Evolutionary conservation across 2,888 invertebrate species (phyloP).

Genomic region (Xanthostigma xanthostigma): DNA sequence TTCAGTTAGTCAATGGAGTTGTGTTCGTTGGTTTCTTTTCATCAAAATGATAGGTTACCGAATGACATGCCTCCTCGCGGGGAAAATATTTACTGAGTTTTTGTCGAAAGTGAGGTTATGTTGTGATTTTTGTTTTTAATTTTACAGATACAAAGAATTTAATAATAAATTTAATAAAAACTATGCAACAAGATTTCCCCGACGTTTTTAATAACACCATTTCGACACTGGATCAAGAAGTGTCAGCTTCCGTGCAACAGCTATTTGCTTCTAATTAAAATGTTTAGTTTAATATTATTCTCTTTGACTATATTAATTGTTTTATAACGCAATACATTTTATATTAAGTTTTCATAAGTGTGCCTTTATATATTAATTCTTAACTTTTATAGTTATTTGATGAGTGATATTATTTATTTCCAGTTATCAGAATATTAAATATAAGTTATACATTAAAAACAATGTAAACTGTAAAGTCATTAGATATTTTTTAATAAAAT

Average conservation of each 20-base stretch:
- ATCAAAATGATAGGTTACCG: too few relatives aligned
- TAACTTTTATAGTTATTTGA: background rate
- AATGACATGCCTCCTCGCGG: too few relatives aligned
- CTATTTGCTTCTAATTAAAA: constrained; percentile 13
- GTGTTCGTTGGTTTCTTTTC: too few relatives aligned
- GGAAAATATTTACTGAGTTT: too few relatives aligned
- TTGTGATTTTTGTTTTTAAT: constrained; percentile 3
- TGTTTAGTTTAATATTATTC: background rate
- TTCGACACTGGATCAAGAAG: constrained; percentile 26
- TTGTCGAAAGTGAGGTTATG: too few relatives aligned
- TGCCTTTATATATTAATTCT: constrained; percentile 1
- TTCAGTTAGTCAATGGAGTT: too few relatives aligned
- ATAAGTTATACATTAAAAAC: too few relatives aligned
- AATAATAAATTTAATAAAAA: constrained; percentile 37
- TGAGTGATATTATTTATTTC: background rate
- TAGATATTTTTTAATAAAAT: too few relatives aligned
- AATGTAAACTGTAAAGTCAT: too few relatives aligned
- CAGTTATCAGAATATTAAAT: background rate
- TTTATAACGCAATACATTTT: background rate
- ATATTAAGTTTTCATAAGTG: background rate
- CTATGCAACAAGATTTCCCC: constrained; percentile 38
- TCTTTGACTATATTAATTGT: constrained; percentile 1
- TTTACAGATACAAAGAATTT: constrained; percentile 32
- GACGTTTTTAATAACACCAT: constrained; percentile 36
- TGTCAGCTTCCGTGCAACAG: constrained; percentile 21